Percentiles rank a stretch among this genome's conserved stretches.
Conservation (phyloP, 2,888 invertebrate genomes). For the Acleris literana region DNA sequence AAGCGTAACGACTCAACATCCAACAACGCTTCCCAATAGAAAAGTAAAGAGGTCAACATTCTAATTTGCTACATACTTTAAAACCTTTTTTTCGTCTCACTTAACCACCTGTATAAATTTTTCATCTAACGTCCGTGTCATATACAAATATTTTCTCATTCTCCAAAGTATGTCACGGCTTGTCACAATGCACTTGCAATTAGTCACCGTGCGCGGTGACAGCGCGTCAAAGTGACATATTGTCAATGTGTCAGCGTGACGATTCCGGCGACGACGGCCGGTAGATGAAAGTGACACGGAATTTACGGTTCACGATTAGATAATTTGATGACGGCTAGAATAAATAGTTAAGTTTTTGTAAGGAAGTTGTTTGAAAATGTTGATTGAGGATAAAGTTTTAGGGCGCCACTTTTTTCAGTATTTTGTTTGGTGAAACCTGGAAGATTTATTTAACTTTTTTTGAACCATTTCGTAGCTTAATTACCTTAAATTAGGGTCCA, state of each 20-base stretch:
- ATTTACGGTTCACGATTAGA: conserved; percentile 20
- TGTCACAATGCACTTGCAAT: conserved; percentile 29
- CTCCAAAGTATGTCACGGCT: conserved; percentile 29
- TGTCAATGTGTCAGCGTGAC: conserved; percentile 26
- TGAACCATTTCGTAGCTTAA: no score
- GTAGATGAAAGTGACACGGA: conserved; percentile 25
- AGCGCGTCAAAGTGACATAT: conserved; percentile 30
- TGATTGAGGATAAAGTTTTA: conserved; percentile 4
- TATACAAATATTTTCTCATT: conserved; percentile 26
- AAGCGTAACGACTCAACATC: no score
- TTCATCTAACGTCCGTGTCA: background rate
- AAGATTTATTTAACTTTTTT: no score
- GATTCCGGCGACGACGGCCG: conserved; percentile 20
- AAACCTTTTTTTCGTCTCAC: no score
- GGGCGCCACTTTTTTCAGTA: background rate
- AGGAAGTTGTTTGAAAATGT: conserved; percentile 16
- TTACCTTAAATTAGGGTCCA: no score
- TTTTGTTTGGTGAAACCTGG: background rate
- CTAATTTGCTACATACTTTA: no score
- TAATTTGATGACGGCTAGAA: conserved; percentile 26
- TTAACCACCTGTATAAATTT: background rate
- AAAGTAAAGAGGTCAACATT: no score
- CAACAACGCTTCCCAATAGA: no score
- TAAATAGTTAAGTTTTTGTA: conserved; percentile 11
- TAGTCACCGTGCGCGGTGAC: conserved; percentile 29